A percentile compares a stretch with the other conserved stretches of the same genome.
phyloP scores from a whole-genome alignment of 2,113 vertebrate genomes.

The Pomatorhinus ruficollis region DNA sequence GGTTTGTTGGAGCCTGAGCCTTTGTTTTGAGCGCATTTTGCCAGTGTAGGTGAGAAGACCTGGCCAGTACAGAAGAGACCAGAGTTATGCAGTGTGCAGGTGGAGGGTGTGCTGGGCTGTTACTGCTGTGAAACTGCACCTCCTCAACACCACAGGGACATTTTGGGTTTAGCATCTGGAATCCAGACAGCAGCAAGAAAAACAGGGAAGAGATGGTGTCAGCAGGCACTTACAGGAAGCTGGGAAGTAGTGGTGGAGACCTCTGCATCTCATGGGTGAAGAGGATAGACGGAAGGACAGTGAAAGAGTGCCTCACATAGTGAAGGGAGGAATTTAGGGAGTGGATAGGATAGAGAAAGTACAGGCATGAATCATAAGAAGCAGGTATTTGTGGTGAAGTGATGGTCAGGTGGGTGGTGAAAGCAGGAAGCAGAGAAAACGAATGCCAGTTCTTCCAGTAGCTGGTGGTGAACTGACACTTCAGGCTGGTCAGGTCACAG shows the following conservation, averaged over 20 bases:
- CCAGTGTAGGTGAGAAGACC: neutral
- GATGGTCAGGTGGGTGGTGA: slow-evolving; percentile 4
- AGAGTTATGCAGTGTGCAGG: neutral
- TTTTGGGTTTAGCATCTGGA: neutral
- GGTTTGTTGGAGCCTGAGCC: neutral
- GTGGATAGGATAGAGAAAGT: neutral
- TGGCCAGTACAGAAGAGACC: neutral
- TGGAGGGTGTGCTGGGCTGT: neutral
- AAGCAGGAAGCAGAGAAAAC: slow-evolving; percentile 8
- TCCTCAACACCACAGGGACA: neutral
- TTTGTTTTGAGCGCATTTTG: neutral
- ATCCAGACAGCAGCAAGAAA: neutral
- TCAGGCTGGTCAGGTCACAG: neutral
- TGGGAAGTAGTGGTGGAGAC: neutral
- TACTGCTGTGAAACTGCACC: neutral
- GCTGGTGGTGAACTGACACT: neutral
- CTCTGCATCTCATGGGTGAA: neutral
- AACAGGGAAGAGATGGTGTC: neutral
- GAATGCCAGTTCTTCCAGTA: slow-evolving; percentile 19
- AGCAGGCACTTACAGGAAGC: rapidly evolving
- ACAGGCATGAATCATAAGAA: neutral
- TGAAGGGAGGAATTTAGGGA: neutral
- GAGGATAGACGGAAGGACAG: neutral
- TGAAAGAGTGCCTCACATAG: neutral
- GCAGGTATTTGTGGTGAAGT: slow-evolving; percentile 12